phyloP scores from a whole-genome alignment of 2,113 vertebrate genomes.

The Rhipidura dahli region DNA sequence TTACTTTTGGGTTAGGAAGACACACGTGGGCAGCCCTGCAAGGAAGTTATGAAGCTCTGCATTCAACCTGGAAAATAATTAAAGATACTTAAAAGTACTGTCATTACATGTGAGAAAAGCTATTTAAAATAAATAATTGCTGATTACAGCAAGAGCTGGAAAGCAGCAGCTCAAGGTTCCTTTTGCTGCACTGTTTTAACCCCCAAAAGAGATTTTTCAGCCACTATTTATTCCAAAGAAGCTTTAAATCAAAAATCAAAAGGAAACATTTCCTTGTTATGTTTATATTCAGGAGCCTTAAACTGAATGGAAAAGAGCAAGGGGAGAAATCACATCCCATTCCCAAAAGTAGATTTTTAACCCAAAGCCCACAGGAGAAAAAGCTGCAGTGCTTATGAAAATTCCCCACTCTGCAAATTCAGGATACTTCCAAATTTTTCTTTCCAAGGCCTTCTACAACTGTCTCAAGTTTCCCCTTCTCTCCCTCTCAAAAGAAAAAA shows the following conservation, averaged over 20 bases:
- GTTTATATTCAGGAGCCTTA: neutral
- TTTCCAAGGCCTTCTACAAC: neutral
- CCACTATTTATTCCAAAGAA: neutral
- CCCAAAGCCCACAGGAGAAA: neutral
- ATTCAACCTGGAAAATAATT: neutral
- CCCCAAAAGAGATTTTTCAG: neutral
- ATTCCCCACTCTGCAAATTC: neutral
- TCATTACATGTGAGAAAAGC: neutral
- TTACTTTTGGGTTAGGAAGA: neutral
- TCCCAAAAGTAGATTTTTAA: neutral
- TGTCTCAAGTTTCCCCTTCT: neutral
- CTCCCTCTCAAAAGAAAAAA: neutral
- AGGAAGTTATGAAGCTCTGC: neutral
- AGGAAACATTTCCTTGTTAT: neutral
- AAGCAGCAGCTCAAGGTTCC: neutral
- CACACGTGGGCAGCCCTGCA: neutral
- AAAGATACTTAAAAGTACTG: neutral
- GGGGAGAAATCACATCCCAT: accelerated
- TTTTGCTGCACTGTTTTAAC: neutral
- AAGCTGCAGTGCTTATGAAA: neutral
- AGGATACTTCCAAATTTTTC: neutral
- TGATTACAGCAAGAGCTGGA: neutral
- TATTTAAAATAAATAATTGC: neutral
- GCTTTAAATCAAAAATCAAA: neutral
- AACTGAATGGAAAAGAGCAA: neutral